Conservation (phyloP, 1,140 invertebrate genomes). For the Aphaenogaster rudis region DNA sequence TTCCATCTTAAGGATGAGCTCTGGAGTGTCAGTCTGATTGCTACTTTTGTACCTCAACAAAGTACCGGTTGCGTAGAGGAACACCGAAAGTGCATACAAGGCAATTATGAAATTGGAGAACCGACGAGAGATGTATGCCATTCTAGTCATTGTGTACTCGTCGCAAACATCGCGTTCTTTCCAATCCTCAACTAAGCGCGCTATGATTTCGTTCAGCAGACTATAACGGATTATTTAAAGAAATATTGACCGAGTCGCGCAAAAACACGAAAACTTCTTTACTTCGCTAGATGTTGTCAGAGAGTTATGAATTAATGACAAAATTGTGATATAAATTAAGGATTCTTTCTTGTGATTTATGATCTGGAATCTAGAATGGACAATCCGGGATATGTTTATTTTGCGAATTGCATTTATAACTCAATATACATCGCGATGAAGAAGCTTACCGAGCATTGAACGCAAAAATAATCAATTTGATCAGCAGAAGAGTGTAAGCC, state of each 20-base stretch:
- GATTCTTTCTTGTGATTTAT: background rate
- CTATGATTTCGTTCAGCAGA: conserved; percentile 43
- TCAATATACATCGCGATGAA: background rate
- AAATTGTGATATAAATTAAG: background rate
- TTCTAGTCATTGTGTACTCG: conserved; percentile 28
- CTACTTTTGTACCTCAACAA: background rate
- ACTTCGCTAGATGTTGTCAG: background rate
- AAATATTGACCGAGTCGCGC: background rate
- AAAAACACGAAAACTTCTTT: background rate
- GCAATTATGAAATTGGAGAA: conserved; percentile 38
- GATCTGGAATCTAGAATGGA: background rate
- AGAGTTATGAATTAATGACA: background rate
- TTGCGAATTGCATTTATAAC: background rate
- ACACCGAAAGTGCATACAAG: background rate
- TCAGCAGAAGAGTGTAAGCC: conserved; percentile 22
- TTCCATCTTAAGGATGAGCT: conserved; percentile 66
- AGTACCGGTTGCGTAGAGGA: background rate
- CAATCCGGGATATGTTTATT: background rate
- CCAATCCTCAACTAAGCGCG: conserved; percentile 49
- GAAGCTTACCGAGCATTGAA: conserved; percentile 50
- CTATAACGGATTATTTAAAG: conserved; percentile 41
- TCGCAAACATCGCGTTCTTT: background rate
- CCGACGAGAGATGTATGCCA: background rate
- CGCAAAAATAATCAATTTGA: conserved; percentile 58
- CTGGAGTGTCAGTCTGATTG: background rate